Evolutionary conservation across 1,140 invertebrate genomes (phyloP).

Genomic region (Brachionus manjavacas): DNA sequence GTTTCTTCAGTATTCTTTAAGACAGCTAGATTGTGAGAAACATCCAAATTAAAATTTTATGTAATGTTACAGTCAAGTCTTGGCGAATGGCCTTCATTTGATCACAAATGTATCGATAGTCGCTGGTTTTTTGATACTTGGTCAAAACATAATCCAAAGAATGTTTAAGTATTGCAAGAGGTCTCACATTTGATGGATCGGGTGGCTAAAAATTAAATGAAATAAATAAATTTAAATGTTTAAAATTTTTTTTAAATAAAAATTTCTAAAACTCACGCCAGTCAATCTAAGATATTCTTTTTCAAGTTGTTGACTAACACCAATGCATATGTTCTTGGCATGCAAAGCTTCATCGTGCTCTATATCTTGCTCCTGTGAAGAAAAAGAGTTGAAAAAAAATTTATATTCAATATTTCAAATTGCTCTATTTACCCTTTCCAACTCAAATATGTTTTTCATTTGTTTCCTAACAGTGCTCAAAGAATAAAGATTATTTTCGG

Average conservation of each 20-base stretch:
- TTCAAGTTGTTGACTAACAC: slow-evolving; percentile 83
- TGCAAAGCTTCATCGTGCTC: slow-evolving; percentile 7
- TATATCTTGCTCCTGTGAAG: neutral
- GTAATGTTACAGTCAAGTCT: slow-evolving; percentile 80
- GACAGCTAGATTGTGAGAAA: too few species aligned
- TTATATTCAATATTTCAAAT: neutral
- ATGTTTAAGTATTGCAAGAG: slow-evolving; percentile 73
- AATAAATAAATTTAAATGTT: neutral
- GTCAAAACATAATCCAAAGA: slow-evolving; percentile 82
- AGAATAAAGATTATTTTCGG: slow-evolving; percentile 12
- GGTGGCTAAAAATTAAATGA: slow-evolving; percentile 67
- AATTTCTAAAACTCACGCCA: slow-evolving; percentile 62
- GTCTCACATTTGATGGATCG: slow-evolving; percentile 80
- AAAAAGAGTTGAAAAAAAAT: neutral
- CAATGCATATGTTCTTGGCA: slow-evolving; percentile 59
- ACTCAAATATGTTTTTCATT: slow-evolving; percentile 9
- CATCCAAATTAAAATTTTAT: neutral
- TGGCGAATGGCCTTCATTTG: slow-evolving; percentile 96
- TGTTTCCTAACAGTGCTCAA: neutral
- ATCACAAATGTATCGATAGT: slow-evolving; percentile 93
- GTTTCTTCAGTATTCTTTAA: too few species aligned
- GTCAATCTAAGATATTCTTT: slow-evolving; percentile 90
- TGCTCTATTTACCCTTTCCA: neutral
- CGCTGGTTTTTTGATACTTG: slow-evolving; percentile 78
- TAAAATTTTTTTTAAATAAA: slow-evolving; percentile 33